Conservation (phyloP, 2,797 vertebrate species). For the Melanotaenia pygmaea region DNA sequence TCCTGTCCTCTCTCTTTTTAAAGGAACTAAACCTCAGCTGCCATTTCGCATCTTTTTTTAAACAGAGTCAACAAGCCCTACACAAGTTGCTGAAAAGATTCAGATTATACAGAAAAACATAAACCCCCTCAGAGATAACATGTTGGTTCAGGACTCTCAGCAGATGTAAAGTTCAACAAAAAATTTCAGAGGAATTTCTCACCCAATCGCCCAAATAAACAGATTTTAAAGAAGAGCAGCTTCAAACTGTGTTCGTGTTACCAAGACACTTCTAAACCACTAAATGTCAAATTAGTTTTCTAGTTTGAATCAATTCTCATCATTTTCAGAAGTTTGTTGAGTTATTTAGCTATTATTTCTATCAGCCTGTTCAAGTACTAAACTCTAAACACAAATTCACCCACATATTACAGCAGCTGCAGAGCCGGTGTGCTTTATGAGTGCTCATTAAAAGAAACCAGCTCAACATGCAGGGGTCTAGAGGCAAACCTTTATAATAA, state of each 20-base stretch:
- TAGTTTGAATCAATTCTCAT: no score
- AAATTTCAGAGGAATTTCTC: constrained; percentile 31
- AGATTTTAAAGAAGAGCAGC: background rate
- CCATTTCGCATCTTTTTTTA: constrained; percentile 33
- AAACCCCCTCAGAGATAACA: background rate
- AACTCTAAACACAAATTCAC: background rate
- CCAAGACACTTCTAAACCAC: no score
- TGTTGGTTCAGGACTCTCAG: background rate
- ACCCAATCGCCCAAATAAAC: background rate
- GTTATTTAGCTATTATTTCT: background rate
- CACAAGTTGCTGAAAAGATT: constrained; percentile 9
- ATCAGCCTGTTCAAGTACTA: background rate
- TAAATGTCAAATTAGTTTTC: no score
- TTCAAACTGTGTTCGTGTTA: background rate
- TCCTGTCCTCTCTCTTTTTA: constrained; percentile 19
- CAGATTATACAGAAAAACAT: constrained; percentile 2
- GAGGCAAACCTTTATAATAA: background rate
- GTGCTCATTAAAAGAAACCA: background rate
- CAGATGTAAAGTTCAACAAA: constrained; percentile 38
- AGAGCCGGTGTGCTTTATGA: background rate
- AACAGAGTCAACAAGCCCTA: background rate
- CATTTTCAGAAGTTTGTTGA: background rate
- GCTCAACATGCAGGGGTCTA: background rate
- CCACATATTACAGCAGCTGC: background rate
- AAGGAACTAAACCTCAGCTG: constrained; percentile 23